Percentiles rank a stretch among this genome's conserved stretches.
These are phyloP conservation scores for Anseranas semipalmata DNA, from an alignment of 2,113 vertebrate genomes.

Conservation along the genomic window DNA sequence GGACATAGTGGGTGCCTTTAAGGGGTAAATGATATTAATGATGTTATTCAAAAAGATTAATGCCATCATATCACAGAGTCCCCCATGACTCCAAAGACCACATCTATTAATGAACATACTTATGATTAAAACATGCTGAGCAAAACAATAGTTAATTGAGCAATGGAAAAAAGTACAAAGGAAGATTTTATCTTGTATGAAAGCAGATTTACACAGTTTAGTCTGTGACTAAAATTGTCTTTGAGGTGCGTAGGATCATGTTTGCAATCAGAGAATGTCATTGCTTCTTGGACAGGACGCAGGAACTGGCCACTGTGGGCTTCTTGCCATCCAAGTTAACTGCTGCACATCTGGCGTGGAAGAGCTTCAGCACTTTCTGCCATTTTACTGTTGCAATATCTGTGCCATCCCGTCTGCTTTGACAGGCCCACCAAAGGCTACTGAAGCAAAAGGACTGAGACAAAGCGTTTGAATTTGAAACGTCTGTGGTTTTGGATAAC, in stretches of 20 bases:
- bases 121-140: slow-evolving; percentile 57
- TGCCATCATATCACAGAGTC: slow-evolving; percentile 3
- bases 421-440: not conserved
- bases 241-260: slow-evolving; percentile 38
- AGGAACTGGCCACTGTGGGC: slow-evolving; percentile 42
- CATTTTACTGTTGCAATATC: not conserved
- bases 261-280: slow-evolving; percentile 46
- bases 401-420: not conserved
- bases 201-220: slow-evolving; percentile 50
- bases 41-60: slow-evolving; percentile 56
- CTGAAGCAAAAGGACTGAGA: not conserved
- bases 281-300: slow-evolving; percentile 56
- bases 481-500: not conserved
- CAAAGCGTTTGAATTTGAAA: rapidly evolving
- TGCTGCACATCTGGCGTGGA: not conserved
- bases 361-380: not conserved
- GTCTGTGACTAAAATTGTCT: slow-evolving; percentile 34
- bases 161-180: slow-evolving; percentile 51
- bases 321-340: slow-evolving; percentile 48
- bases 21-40: slow-evolving; percentile 50
- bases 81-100: slow-evolving; percentile 8
- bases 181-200: slow-evolving; percentile 60
- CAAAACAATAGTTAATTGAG: slow-evolving; percentile 66
- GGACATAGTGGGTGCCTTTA: slow-evolving; percentile 6
- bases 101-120: slow-evolving; percentile 56